Conservation (phyloP, 2,888 invertebrate species). For the Dolichomitus sp. region DNA sequence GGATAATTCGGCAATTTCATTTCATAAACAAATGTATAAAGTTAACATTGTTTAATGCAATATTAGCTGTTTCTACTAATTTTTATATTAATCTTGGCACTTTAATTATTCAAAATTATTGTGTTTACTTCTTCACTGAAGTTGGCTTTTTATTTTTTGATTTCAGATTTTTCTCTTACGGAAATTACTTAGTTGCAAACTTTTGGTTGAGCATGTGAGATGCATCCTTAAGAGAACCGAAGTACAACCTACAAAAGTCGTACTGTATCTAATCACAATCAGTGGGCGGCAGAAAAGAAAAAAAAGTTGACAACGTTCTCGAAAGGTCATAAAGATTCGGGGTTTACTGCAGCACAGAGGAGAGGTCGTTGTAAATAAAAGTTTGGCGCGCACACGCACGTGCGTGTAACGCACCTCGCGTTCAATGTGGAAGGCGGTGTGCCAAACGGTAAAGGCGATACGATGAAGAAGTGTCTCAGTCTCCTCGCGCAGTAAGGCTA, state of each 20-base stretch:
- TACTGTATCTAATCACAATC: neutral
- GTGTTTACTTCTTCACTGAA: no score
- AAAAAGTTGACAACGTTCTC: neutral
- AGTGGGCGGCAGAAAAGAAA: neutral
- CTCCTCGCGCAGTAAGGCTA: constrained; percentile 85
- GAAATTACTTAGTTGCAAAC: no score
- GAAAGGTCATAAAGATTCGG: neutral
- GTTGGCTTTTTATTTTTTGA: neutral
- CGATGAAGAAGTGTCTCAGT: constrained; percentile 90
- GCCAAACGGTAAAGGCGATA: constrained; percentile 92
- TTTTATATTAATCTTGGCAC: no score
- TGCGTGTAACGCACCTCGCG: constrained; percentile 73
- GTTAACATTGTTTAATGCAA: no score
- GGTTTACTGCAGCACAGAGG: neutral
- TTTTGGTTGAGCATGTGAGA: no score
- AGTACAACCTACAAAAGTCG: neutral
- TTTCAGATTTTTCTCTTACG: neutral
- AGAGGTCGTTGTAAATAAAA: neutral
- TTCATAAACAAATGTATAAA: no score
- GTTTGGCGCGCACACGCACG: constrained; percentile 55
- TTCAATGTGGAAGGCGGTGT: constrained; percentile 91
- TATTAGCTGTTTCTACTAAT: no score
- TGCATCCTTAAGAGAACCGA: neutral
- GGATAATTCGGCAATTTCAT: no score
- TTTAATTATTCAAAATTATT: no score